Base-by-base conservation (phyloP, 2,113 vertebrate species). In the Copsychus sechellarum region DNA sequence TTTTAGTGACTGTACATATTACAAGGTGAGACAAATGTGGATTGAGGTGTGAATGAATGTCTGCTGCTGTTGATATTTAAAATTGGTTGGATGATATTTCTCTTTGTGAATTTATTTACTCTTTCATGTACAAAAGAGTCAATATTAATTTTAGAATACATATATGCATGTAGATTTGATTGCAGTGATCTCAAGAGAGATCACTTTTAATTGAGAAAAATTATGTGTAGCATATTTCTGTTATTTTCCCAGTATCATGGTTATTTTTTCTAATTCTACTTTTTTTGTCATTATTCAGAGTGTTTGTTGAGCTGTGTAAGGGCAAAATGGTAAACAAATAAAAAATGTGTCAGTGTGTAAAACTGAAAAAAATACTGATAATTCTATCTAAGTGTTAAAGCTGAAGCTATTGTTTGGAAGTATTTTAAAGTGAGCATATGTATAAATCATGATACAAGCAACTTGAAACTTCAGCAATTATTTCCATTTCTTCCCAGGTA, bases 1-100 rank as follows among this genome's bases (percentile, higher is more conserved):
- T 96, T 98, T 98, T 97, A 97, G 96, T 85, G 98, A 98, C 96
- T 98, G 97, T 96, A 96, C 93, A 84, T 98, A 97, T 96, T 98
- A 97, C 96, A 98, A 97, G 79, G 97, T 98, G 97, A 98, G 98
- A 95, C 97, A 98, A 76, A 56, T 28, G 19, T 56, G 43, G 25
- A 29, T 66, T 85, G 69, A 87, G 19, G 25, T 71, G 43, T 51
- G 34, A 88, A 11, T 50, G 53, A 79, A 43, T 69, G 21, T 31
- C n/a, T 90, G 40, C 28, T 83, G 16, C 29, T 88, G 29, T 33
- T 92, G 36, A 23, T 79, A 18, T n/a, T 82, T 45, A n/a, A 91
- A 89, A 10, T 43, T 69, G 47, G 5, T 54, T 62, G 38, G 24
- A 43, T 51, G 42, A 26, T 66, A 25, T 14, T 77, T 64, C 84